phyloP scores from a whole-genome alignment of 2,888 invertebrate genomes.

The Agrochola lychnidis region DNA sequence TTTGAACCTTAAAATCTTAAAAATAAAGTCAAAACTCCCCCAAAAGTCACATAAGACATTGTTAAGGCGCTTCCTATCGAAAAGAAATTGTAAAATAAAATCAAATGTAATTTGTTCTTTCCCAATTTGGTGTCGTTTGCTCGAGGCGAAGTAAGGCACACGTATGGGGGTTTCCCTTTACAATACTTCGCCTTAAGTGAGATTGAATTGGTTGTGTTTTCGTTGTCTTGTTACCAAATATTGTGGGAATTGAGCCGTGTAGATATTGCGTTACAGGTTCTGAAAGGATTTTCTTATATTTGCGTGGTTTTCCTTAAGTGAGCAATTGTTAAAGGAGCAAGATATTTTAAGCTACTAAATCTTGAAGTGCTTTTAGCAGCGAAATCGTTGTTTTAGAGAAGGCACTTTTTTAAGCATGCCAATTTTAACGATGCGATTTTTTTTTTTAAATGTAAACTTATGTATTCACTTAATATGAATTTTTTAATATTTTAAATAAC shows the following conservation, averaged over 20 bases:
- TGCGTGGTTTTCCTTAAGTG: conserved; percentile 31
- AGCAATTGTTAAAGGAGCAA: not conserved
- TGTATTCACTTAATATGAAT: too few relatives aligned
- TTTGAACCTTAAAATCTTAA: not conserved
- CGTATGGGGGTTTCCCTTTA: conserved; percentile 62
- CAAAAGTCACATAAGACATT: conserved; percentile 56
- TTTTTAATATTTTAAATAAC: not conserved
- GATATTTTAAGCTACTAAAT: not conserved
- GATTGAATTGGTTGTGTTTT: conserved; percentile 79
- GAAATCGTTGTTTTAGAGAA: not conserved
- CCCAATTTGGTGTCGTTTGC: conserved; percentile 79
- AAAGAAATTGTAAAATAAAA: conserved; percentile 89
- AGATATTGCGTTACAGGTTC: conserved; percentile 44
- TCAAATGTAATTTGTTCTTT: conserved; percentile 86
- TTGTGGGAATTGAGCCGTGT: conserved; percentile 60
- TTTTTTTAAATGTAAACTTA: too few relatives aligned
- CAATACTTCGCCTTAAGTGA: conserved; percentile 76
- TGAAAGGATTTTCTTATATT: conserved; percentile 21
- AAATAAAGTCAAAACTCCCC: conserved; percentile 41
- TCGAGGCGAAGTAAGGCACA: conserved; percentile 49
- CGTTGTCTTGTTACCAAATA: conserved; percentile 60
- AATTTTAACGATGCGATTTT: not conserved
- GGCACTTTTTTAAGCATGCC: too few relatives aligned
- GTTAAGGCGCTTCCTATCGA: conserved; percentile 70
- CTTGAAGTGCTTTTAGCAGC: not conserved